Evolutionary conservation across 2,113 vertebrate genomes (phyloP).

Genomic region (Pogona vitticeps): DNA sequence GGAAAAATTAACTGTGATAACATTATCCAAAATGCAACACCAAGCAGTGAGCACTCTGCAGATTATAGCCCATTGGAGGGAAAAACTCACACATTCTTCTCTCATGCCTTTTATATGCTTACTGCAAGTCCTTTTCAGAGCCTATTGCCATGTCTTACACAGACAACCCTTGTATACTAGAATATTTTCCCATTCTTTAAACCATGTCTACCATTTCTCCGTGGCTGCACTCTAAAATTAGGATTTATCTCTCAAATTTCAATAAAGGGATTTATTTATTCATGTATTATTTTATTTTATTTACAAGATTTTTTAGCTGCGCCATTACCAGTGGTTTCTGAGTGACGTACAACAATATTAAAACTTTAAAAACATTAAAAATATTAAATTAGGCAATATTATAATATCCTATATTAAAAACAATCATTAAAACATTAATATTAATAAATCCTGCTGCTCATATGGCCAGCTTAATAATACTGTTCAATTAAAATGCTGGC

Average conservation of each 20-base stretch:
- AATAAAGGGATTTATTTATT: neutral
- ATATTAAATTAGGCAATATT: too few species aligned
- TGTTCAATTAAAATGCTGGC: too few species aligned
- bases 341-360: too few species aligned
- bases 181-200: neutral
- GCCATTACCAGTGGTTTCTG: too few species aligned
- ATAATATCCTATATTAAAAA: too few species aligned
- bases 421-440: too few species aligned
- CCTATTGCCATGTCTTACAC: neutral
- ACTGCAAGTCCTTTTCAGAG: neutral
- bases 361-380: too few species aligned
- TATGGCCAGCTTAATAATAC: too few species aligned
- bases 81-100: neutral
- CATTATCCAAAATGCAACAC: neutral
- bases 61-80: neutral
- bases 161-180: neutral
- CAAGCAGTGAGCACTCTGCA: neutral
- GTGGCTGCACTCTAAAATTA: neutral
- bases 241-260: neutral
- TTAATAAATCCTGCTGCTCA: too few species aligned
- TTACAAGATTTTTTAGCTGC: too few species aligned
- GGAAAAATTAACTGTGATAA: neutral
- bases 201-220: neutral
- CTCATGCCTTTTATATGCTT: neutral
- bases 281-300: too few species aligned